Base-by-base conservation (phyloP, 2,113 vertebrate species). In the Benitochromis conjunctus region DNA sequence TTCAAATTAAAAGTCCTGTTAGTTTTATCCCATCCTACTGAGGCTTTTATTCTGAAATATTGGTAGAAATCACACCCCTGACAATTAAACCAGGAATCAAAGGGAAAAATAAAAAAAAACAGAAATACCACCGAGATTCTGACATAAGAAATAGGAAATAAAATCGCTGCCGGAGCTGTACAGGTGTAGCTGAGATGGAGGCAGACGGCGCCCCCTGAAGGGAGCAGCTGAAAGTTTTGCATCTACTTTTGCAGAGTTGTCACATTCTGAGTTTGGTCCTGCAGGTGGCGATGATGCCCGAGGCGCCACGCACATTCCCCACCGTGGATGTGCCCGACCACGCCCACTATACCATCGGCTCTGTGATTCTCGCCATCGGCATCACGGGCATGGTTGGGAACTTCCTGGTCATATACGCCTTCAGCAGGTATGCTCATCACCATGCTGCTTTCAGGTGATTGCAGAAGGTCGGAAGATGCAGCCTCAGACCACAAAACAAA, bases 371-470 rank as follows among this genome's bases (percentile, higher is more conserved):
- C 19, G 92, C 94, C 58, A 97, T 99, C 85, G 98, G 98, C 10
- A 96, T 99, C 87, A 98, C 97, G 0, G 98, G 98, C 60, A 96
- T 96, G 54, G 41, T 99, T 82, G 98, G 98, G 36, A 99, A 99
- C 86, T 96, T 98, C 82, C 95, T 97, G 16, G 98, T 99, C 90
- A 97, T 98, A 86, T 99, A 98, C 38, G 97, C 96, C 82, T 99
- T 98, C 92, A 97, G 97, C 97, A 98, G 96, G 98, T 99, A 94
- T 16, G 80, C n/a, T 62, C 38, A 29, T 26, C 54, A 16, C 26
- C 9, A 1, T 1, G 48, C 16, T 3, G 74, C 29, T 36, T 51
- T 76, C 43, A 51, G 24, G 1, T 31, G 74, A 36, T 3, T 1
- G 16, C 9, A 5, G 16, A 6, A 62, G 36, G 18, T 64, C 18